Conservation (phyloP, 2,113 vertebrate genomes). For the Choloepus hoffmanni region DNA sequence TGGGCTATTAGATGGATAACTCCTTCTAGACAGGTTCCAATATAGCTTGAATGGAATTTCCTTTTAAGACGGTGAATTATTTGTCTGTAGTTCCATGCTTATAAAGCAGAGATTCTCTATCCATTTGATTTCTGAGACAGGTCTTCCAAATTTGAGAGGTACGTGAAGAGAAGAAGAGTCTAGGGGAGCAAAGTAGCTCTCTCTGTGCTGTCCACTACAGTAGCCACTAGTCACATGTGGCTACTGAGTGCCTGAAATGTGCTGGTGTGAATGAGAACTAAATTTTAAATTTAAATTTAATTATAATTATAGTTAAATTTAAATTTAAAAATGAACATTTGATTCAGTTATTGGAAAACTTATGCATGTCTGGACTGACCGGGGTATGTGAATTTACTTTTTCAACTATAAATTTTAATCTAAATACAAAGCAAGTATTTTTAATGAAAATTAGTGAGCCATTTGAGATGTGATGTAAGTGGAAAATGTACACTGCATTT, state of each 20-base stretch:
- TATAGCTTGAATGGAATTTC: background rate
- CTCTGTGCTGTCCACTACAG: background rate
- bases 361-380: background rate
- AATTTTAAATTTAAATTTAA: background rate
- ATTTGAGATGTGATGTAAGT: background rate
- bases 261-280: background rate
- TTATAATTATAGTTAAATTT: conserved; percentile 11
- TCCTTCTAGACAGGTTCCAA: background rate
- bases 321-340: conserved; percentile 11
- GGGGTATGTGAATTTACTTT: background rate
- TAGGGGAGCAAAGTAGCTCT: background rate
- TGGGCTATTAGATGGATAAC: background rate
- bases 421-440: background rate
- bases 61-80: background rate
- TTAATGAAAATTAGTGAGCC: background rate
- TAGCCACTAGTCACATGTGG: background rate
- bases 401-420: conserved; percentile 15
- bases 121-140: background rate
- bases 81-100: background rate
- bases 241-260: background rate
- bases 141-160: background rate
- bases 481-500: background rate
- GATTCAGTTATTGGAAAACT: background rate
- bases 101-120: background rate
- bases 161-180: background rate